Conservation (phyloP, 2,113 vertebrate species). For the Delphinapterus leucas region DNA sequence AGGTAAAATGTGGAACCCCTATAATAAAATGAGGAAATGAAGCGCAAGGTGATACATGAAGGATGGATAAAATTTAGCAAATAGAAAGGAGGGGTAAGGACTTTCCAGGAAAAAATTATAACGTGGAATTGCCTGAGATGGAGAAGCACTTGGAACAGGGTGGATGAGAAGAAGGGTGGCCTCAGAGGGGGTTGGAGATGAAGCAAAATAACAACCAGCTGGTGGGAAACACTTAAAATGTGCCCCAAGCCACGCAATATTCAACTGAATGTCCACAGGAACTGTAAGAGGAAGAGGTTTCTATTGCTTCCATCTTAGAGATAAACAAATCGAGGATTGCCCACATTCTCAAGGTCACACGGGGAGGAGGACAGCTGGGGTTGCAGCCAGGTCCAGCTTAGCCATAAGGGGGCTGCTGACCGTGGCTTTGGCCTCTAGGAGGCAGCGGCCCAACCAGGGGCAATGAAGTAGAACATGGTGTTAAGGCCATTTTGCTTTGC, state of each 20-base stretch:
- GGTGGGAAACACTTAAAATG: not conserved
- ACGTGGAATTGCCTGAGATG: not conserved
- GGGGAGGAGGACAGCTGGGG: not conserved
- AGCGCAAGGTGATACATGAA: not conserved
- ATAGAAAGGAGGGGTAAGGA: not conserved
- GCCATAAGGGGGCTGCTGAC: no score
- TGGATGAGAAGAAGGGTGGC: not conserved
- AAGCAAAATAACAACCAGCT: not conserved
- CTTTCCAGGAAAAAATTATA: not conserved
- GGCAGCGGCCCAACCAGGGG: not conserved
- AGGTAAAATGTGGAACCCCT: not conserved
- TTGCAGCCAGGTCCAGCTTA: rapidly evolving
- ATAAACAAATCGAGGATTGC: not conserved
- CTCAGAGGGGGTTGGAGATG: not conserved
- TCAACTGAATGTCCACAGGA: rapidly evolving
- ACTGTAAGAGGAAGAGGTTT: not conserved
- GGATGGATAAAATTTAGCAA: not conserved
- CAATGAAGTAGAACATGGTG: not conserved
- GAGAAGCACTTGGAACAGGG: not conserved
- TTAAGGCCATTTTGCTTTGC: not conserved
- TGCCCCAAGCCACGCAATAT: rapidly evolving
- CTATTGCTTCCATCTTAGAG: no score
- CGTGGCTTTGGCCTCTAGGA: rapidly evolving
- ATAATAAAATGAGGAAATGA: not conserved
- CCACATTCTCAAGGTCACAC: not conserved